phyloP scores from a whole-genome alignment of 2,797 vertebrate genomes.

The Sebastes kiyomatsui region DNA sequence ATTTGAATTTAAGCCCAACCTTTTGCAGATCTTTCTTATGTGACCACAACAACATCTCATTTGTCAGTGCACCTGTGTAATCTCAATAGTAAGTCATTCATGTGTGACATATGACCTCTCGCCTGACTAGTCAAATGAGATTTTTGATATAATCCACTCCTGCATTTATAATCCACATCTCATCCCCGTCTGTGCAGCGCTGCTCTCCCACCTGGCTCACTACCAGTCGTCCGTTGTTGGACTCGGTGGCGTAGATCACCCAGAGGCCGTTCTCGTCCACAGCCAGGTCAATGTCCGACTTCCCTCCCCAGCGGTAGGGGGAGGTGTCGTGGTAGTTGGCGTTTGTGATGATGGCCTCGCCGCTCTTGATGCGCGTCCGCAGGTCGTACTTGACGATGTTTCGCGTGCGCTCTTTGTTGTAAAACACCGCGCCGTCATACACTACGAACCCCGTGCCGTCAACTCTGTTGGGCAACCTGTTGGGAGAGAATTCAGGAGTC shows the following conservation, averaged over 20 bases:
- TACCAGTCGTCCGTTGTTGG: constrained; percentile 92
- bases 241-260: constrained; percentile 95
- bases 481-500: constrained; percentile 29
- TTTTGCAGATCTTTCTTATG: constrained; percentile 16
- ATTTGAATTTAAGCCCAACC: constrained; percentile 39
- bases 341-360: constrained; percentile 92
- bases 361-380: constrained; percentile 94
- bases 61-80: constrained; percentile 36
- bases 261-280: constrained; percentile 96
- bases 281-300: constrained; percentile 94
- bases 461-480: constrained; percentile 91
- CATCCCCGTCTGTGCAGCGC: constrained; percentile 35
- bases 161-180: constrained; percentile 55
- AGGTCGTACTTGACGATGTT: constrained; percentile 96
- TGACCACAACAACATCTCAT: constrained; percentile 33
- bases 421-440: constrained; percentile 95
- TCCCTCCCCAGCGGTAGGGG: constrained; percentile 95
- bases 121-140: constrained; percentile 46
- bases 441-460: constrained; percentile 96
- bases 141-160: constrained; percentile 62
- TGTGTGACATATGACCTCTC: constrained; percentile 44
- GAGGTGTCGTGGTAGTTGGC: constrained; percentile 97
- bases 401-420: constrained; percentile 96
- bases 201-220: constrained; percentile 90
- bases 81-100: constrained; percentile 35